Evolutionary conservation across 2,113 vertebrate species (phyloP).

Genomic region (Butastur rufipennis): DNA sequence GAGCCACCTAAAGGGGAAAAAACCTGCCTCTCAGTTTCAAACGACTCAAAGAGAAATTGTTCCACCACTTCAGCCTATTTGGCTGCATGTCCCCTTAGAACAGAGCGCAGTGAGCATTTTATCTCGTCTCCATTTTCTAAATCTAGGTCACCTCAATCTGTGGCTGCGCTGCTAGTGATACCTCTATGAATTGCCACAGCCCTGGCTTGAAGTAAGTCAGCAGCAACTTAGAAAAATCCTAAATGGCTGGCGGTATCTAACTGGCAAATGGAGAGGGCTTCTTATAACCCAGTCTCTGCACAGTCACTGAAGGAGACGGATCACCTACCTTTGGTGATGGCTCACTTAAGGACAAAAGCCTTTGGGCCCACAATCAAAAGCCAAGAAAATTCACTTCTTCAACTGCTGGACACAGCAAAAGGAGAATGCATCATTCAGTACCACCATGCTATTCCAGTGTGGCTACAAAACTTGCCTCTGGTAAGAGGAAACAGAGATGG

Average conservation of each 20-base stretch:
- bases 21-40: not conserved
- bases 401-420: not conserved
- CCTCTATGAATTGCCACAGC: not conserved
- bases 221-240: not conserved
- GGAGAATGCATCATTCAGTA: not conserved
- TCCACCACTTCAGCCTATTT: not conserved
- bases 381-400: not conserved
- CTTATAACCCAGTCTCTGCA: not conserved
- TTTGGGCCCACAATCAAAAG: not conserved
- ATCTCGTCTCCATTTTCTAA: not conserved
- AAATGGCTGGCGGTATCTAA: not conserved
- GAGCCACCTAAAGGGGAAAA: not conserved
- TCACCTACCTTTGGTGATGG: not conserved
- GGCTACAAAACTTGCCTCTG: not conserved
- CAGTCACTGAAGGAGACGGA: not conserved
- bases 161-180: not conserved
- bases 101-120: not conserved
- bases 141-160: not conserved
- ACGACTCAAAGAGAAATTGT: not conserved
- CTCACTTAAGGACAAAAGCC: not conserved
- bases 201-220: not conserved
- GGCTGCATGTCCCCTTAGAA: not conserved
- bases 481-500: not conserved
- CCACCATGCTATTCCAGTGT: rapidly evolving
- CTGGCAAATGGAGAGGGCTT: not conserved